Percentiles rank a stretch among this genome's conserved stretches.
These are phyloP conservation scores for Palythoa grandis DNA, from an alignment of 92 coral and sea anemone genomes.

Conservation along the genomic window DNA sequence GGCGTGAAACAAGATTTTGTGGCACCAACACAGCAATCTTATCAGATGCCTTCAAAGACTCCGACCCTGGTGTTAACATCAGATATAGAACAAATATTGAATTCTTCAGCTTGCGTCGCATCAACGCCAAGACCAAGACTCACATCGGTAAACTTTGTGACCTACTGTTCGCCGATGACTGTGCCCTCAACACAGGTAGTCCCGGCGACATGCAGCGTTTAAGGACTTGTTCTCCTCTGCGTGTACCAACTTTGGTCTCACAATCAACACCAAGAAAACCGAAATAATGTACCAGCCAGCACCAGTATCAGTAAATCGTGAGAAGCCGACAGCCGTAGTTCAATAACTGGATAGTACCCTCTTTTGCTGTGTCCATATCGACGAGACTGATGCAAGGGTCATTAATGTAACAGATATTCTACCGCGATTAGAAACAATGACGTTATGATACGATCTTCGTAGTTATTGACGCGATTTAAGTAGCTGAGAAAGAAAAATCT, in stretches of 20 bases:
- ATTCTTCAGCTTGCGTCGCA: constrained; percentile 12
- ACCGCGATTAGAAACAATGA: too few relatives aligned
- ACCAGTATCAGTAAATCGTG: background rate
- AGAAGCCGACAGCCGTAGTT: constrained; percentile 10
- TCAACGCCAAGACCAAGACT: constrained; percentile 39
- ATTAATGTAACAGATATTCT: too few relatives aligned
- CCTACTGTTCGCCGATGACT: background rate
- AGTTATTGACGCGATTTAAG: too few relatives aligned
- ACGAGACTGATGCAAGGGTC: constrained; percentile 19
- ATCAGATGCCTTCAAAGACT: constrained; percentile 14
- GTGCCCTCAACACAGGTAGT: constrained; percentile 28
- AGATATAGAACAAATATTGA: background rate
- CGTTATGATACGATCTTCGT: too few relatives aligned
- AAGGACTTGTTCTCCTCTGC: background rate
- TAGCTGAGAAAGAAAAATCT: too few relatives aligned
- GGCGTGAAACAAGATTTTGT: background rate
- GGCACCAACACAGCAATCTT: constrained; percentile 26
- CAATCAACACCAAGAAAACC: background rate
- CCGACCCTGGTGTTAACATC: background rate
- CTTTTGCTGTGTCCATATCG: constrained; percentile 23
- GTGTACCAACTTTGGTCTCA: background rate
- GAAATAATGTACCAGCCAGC: background rate
- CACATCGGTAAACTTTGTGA: constrained; percentile 1
- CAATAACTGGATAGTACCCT: constrained; percentile 35
- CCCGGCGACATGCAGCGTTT: constrained; percentile 6